Base-by-base conservation (phyloP, 2,888 invertebrate genomes). In the Melipona bicolor region DNA sequence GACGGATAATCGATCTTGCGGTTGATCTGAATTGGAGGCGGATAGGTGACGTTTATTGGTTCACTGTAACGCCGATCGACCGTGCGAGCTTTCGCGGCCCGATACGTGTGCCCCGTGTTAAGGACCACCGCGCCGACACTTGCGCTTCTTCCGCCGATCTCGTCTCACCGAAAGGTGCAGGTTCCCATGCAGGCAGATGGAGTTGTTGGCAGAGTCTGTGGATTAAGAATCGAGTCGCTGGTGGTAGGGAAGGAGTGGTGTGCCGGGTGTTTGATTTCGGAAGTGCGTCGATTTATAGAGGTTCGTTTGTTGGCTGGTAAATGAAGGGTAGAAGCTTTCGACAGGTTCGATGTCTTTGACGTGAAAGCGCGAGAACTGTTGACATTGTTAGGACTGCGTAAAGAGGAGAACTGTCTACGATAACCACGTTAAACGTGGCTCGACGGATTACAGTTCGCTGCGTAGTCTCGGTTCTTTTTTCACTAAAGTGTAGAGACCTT, bases 1-100 rank as follows among this genome's bases (percentile, higher is more conserved):
- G 84, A 84, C 80, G 80, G 71, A 81, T 84, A 81, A 85, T 85
- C 85, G 85, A 85, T 85, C 84, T 85, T 85, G 84, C 81, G 84
- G 84, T 85, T 85, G 78, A 85, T 84, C 84, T 24, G 75, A 78
- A 83, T 77, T 77, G 64, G 59, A 76, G 83, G 56, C 64, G 72
- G 79, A 68, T 76, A 64, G 76, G 71, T 84, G 84, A 84, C 84
- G 84, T 84, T 84, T 83, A 84, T 84, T 83, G 84, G 84, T 83
- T 83, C 69, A 76, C 79, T 74, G 72, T 79, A 83, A 84, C 77
- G 50, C 77, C 77, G 77, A 83, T 83, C 81, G 72, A 59, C 77
- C 74, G 65, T 74, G 24, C 54, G 6, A 32, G 62, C 65, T 61
- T 43, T 65, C 77, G 52, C 54, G 68, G 54, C 17, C 56, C 19